phyloP scores from a whole-genome alignment of 2,888 invertebrate genomes.

The Ormia ochracea region DNA sequence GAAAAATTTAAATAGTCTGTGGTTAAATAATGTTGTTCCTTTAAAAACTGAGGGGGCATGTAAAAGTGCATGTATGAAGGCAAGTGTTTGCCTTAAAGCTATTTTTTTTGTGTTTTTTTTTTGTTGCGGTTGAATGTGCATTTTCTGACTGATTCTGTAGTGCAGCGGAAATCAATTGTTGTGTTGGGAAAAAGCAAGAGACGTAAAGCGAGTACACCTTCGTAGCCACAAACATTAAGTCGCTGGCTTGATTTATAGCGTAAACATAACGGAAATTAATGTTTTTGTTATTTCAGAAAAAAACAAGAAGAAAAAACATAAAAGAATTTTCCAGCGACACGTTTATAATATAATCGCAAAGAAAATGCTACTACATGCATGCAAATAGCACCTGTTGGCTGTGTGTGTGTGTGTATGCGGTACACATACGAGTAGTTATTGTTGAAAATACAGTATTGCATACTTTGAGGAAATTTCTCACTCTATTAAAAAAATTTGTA shows the following conservation, averaged over 20 bases:
- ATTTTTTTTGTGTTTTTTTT: slow-evolving; percentile 23
- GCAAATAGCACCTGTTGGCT: too few relatives aligned
- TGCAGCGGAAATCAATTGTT: slow-evolving; percentile 50
- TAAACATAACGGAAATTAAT: slow-evolving; percentile 58
- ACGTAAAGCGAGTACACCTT: not conserved
- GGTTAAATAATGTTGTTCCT: too few relatives aligned
- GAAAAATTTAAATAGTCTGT: too few relatives aligned
- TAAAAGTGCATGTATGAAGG: too few relatives aligned
- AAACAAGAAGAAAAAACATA: not conserved
- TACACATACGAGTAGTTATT: not conserved
- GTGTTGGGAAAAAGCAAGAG: not conserved
- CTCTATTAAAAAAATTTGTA: not conserved
- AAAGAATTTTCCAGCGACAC: not conserved
- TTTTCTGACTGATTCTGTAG: not conserved
- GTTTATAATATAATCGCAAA: slow-evolving; percentile 12
- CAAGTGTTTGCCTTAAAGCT: not conserved
- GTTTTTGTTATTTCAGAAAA: slow-evolving; percentile 30
- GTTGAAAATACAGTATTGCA: slow-evolving; percentile 24
- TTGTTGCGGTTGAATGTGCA: slow-evolving; percentile 3
- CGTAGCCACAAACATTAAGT: not conserved
- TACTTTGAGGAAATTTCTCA: slow-evolving; percentile 4
- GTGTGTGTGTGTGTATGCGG: not conserved
- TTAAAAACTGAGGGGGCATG: too few relatives aligned
- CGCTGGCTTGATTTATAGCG: slow-evolving; percentile 49
- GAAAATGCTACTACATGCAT: not conserved